Evolutionary conservation across 2,888 invertebrate genomes (phyloP).

Genomic region (Drosophila mayaguana): DNA sequence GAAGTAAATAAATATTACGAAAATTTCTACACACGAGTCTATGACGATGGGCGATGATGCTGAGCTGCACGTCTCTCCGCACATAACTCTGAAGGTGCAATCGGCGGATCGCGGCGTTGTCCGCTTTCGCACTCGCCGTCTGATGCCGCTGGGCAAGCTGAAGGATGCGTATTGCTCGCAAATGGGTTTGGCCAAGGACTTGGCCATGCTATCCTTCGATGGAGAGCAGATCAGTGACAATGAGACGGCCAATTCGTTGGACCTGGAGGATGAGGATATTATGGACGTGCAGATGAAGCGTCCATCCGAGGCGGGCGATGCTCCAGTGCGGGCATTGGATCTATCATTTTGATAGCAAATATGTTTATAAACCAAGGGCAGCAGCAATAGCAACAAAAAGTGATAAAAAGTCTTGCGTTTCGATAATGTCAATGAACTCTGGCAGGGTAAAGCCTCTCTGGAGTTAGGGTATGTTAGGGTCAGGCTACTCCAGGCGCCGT

Average conservation of each 20-base stretch:
- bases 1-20: background rate
- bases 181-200: slow-evolving; percentile 13
- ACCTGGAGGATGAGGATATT: slow-evolving; percentile 32
- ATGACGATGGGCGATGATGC: slow-evolving; percentile 16
- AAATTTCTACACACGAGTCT: background rate
- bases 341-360: background rate
- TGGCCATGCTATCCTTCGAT: slow-evolving; percentile 26
- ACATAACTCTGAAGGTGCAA: slow-evolving; percentile 31
- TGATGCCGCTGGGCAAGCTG: slow-evolving; percentile 21
- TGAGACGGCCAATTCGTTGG: slow-evolving; percentile 37
- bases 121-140: slow-evolving; percentile 16
- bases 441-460: background rate
- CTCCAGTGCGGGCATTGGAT: background rate
- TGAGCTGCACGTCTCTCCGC: background rate
- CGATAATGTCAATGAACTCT: slow-evolving; percentile 43
- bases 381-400: slow-evolving; percentile 8
- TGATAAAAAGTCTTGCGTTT: slow-evolving; percentile 21
- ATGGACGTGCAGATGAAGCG: slow-evolving; percentile 29
- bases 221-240: slow-evolving; percentile 28
- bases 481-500: slow-evolving; percentile 17
- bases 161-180: slow-evolving; percentile 34
- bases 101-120: slow-evolving; percentile 9
- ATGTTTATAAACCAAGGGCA: background rate
- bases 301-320: slow-evolving; percentile 25
- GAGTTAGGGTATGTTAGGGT: background rate